A percentile compares a stretch with the other conserved stretches of the same genome.
Conservation (phyloP, 2,113 vertebrate species). For the Rhineura floridana region DNA sequence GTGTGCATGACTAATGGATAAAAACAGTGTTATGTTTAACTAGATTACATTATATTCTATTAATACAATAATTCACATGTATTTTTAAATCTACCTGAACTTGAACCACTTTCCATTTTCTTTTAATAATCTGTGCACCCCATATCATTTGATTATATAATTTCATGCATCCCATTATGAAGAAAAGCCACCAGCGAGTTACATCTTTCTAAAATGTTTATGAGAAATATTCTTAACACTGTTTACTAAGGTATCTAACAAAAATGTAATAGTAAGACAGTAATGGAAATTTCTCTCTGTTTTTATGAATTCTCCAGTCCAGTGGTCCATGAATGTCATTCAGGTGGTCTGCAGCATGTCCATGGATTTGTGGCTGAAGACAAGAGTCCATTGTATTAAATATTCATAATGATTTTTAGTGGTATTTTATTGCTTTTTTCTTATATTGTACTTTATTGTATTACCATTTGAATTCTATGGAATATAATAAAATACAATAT, state of each 20-base stretch:
- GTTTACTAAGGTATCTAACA: background rate
- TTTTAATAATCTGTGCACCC: conserved; percentile 4
- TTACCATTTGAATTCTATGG: no score
- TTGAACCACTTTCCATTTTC: conserved; percentile 59
- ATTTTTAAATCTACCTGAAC: conserved; percentile 44
- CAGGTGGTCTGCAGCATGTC: no score
- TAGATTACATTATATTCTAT: conserved; percentile 42
- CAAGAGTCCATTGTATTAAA: no score
- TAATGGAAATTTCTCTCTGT: no score
- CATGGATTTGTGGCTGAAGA: no score
- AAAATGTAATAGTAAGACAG: background rate
- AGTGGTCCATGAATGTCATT: no score
- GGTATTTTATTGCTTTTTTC: no score
- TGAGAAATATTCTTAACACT: background rate
- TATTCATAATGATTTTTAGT: no score
- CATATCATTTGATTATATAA: background rate
- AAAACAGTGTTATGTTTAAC: conserved; percentile 59
- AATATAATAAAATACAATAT: no score
- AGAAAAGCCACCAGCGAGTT: background rate
- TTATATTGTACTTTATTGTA: no score
- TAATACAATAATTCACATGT: conserved; percentile 41
- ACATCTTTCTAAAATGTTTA: background rate
- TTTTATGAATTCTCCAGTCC: no score
- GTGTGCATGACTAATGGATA: conserved; percentile 65
- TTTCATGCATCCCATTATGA: background rate